These are phyloP conservation scores for Drosophila vallismaia DNA, from an alignment of 2,888 invertebrate species.

Conservation along the genomic window DNA sequence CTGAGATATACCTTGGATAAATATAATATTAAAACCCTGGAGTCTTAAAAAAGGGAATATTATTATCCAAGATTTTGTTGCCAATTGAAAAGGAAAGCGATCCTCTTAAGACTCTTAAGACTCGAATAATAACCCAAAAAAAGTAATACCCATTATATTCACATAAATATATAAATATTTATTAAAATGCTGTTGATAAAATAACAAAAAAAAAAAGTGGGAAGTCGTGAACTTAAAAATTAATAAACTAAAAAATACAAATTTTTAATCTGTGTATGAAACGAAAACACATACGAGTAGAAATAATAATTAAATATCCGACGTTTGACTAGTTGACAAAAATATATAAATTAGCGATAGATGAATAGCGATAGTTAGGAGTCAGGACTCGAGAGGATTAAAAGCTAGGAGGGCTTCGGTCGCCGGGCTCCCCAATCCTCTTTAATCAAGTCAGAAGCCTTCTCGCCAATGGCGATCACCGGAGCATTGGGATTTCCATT, in stretches of 20 bases:
- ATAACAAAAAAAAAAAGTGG: slow-evolving; percentile 42
- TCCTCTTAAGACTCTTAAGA: background rate
- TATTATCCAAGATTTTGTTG: too few relatives aligned
- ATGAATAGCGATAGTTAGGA: background rate
- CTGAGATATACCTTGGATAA: too few relatives aligned
- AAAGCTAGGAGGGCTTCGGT: slow-evolving; percentile 6
- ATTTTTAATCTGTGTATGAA: slow-evolving; percentile 12
- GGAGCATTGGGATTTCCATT: slow-evolving; percentile 96
- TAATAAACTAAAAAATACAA: slow-evolving; percentile 15
- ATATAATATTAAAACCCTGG: too few relatives aligned
- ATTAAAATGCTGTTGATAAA: slow-evolving; percentile 47
- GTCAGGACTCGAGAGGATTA: background rate
- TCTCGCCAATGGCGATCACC: slow-evolving; percentile 95
- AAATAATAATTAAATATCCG: slow-evolving; percentile 41
- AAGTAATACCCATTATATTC: background rate
- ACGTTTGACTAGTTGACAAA: slow-evolving; percentile 72
- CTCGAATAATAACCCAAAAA: background rate
- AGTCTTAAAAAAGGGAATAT: too few relatives aligned
- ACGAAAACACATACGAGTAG: slow-evolving; percentile 13
- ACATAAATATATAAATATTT: slow-evolving; percentile 49
- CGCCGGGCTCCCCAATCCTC: slow-evolving; percentile 89
- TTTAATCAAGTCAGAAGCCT: slow-evolving; percentile 94
- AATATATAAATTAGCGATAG: slow-evolving; percentile 38
- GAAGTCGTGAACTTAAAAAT: slow-evolving; percentile 11
- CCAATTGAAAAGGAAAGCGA: background rate